Evolutionary conservation across 2,888 invertebrate species (phyloP).

Genomic region (Nomada flava): DNA sequence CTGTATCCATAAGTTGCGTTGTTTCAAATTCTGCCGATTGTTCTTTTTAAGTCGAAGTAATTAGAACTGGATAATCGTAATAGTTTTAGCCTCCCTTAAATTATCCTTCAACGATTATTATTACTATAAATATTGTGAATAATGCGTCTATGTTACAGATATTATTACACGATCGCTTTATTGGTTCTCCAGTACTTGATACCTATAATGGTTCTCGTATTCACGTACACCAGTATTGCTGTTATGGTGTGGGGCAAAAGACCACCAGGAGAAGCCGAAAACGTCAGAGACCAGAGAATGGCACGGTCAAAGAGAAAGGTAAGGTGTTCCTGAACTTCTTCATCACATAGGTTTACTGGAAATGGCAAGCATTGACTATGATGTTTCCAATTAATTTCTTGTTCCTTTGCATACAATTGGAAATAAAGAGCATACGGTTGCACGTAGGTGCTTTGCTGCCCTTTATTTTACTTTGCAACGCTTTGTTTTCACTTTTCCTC

Average conservation of each 20-base stretch:
- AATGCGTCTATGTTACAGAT: slow-evolving; percentile 74
- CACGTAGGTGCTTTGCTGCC: too few relatives aligned
- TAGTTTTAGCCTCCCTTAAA: too few relatives aligned
- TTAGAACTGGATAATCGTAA: not conserved
- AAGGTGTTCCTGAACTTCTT: slow-evolving; percentile 69
- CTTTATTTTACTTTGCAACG: too few relatives aligned
- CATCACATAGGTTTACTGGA: not conserved
- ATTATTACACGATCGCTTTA: slow-evolving; percentile 91
- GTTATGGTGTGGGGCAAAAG: slow-evolving; percentile 94
- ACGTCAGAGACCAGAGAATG: slow-evolving; percentile 92
- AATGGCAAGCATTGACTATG: not conserved
- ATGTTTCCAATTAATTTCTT: not conserved
- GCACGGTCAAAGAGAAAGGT: slow-evolving; percentile 96
- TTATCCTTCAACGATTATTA: too few relatives aligned
- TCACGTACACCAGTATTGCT: slow-evolving; percentile 94
- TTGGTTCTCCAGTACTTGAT: slow-evolving; percentile 93
- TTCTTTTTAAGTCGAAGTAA: not conserved
- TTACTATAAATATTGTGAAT: not conserved
- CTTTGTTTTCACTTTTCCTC: too few relatives aligned
- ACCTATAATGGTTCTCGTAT: slow-evolving; percentile 91
- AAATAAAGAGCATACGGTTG: not conserved
- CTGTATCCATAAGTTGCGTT: not conserved
- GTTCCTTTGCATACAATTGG: not conserved
- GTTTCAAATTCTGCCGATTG: not conserved
- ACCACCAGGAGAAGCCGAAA: slow-evolving; percentile 95